Base-by-base conservation (phyloP, 2,888 invertebrate species). In the Venustoraphidia nigricollis region DNA sequence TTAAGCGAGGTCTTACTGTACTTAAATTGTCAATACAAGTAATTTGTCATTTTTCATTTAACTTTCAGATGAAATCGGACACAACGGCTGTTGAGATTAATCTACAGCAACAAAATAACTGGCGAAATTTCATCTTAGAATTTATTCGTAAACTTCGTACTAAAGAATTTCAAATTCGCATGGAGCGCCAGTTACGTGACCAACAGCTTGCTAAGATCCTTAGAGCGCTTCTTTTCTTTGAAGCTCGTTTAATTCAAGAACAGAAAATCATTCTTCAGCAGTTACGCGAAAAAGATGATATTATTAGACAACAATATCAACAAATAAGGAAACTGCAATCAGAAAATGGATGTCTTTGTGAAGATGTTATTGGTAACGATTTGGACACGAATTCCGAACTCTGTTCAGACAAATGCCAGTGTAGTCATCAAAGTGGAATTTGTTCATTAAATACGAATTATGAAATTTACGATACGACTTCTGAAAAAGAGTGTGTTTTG, bases 131-230 rank as follows among this genome's bases (percentile, higher is more conserved):
- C 58, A 77, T 82, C 34, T 72, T 76, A 8, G 79, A 80, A 57
- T 79, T 79, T 52, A 74, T 75, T 1, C 70, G 73, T 52, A 70
- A 75, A 40, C 69, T 80, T 49, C 75, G 73, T 51, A 70, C 73
- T 40, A 73, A 76, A 48, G 77, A 80, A 57, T 72, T 72, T 48
- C 73, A 76, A 56, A 72, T 76, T 47, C 68, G 73, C 34, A 75
- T 74, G 50, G 81, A 80, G 59, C 72, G 75, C 52, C 69, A 73
- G 3, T 69, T 81, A 6, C 70, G 82, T 39, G 82, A 84, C 63
- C 77, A 79, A 59, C 84, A 85, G 59, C 70, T 85, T 34, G 77
- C 81, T 5, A 71, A 79, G 53, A 80, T 86, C 34, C 68, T 84
- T 8, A 71, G 82, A 43, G 81, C 83, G 4, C 66, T 86, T 49